Percentiles rank a stretch among this genome's conserved stretches.
phyloP scores from a whole-genome alignment of 2,797 vertebrate species.

The Acrossocheilus fasciatus region DNA sequence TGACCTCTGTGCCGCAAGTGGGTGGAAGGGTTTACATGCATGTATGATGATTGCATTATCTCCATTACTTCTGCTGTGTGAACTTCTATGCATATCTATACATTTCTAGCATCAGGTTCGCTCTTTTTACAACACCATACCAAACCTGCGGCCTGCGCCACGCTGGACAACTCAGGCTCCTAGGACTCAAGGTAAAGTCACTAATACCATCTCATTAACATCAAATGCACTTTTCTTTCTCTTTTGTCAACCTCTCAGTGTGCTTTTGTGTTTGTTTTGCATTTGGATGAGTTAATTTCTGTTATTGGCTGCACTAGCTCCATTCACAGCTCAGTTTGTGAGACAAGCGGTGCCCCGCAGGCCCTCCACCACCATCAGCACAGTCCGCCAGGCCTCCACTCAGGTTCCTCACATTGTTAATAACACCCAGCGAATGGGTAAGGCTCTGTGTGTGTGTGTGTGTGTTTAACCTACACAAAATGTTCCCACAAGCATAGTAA shows the following conservation, averaged over 20 bases:
- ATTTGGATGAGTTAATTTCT: slow-evolving; percentile 18
- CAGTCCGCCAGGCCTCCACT: slow-evolving; percentile 89
- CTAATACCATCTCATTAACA: background rate
- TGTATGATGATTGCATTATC: background rate
- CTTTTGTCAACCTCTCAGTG: background rate
- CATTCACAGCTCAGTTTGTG: slow-evolving; percentile 75
- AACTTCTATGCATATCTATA: background rate
- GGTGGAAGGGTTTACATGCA: background rate
- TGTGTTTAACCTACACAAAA: background rate
- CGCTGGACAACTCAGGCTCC: slow-evolving; percentile 86
- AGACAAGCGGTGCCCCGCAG: slow-evolving; percentile 75
- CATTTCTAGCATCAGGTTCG: slow-evolving; percentile 82
- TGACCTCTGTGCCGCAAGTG: slow-evolving; percentile 90
- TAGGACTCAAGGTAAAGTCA: slow-evolving; percentile 82
- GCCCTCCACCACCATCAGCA: slow-evolving; percentile 81
- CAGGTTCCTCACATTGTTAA: slow-evolving; percentile 82
- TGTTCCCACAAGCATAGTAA: background rate
- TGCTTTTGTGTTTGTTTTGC: background rate
- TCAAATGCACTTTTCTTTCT: background rate
- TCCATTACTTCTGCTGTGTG: background rate
- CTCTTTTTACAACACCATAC: slow-evolving; percentile 78
- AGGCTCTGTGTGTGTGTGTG: slow-evolving; percentile 52
- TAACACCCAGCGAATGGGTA: slow-evolving; percentile 88
- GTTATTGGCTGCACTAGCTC: slow-evolving; percentile 66
- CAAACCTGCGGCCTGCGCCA: slow-evolving; percentile 82